A percentile compares a stretch with the other conserved stretches of the same genome.
These are phyloP conservation scores for Mesembrinibis cayennensis DNA, from an alignment of 2,113 vertebrate species.

Conservation along the genomic window DNA sequence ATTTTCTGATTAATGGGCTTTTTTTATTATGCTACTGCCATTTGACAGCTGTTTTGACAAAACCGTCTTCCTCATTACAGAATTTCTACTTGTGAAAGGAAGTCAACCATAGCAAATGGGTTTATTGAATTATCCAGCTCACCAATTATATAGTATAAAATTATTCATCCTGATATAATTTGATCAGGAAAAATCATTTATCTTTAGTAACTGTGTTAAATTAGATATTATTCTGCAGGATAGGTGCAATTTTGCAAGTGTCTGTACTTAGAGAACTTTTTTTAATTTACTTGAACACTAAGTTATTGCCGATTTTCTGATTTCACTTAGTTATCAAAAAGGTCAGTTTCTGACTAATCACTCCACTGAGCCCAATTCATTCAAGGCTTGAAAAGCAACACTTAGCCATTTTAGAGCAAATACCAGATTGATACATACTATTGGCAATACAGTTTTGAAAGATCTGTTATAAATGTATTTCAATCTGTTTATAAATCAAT, in stretches of 20 bases:
- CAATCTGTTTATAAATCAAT: constrained; percentile 59
- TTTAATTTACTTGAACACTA: constrained; percentile 57
- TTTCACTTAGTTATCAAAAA: constrained; percentile 64
- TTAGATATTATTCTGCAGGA: constrained; percentile 73
- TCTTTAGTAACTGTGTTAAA: constrained; percentile 78
- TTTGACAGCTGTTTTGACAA: constrained; percentile 80
- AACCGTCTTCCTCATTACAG: constrained; percentile 73
- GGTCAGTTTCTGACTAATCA: constrained; percentile 69
- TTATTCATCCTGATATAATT: constrained; percentile 82
- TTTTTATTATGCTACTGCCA: constrained; percentile 65
- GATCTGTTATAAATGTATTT: constrained; percentile 22
- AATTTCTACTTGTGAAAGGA: constrained; percentile 75
- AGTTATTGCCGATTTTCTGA: constrained; percentile 69
- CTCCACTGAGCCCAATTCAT: constrained; percentile 63
- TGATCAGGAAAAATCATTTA: constrained; percentile 79
- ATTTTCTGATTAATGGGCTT: constrained; percentile 74
- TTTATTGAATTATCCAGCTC: constrained; percentile 82
- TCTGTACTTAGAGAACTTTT: constrained; percentile 64
- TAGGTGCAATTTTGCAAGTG: constrained; percentile 68
- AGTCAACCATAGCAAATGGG: constrained; percentile 75
- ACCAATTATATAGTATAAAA: constrained; percentile 80
- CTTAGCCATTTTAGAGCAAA: constrained; percentile 63
- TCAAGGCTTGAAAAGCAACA: constrained; percentile 47
- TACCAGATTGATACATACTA: constrained; percentile 33
- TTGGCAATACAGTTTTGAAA: constrained; percentile 6